Evolutionary conservation across 2,888 invertebrate species (phyloP), one percentile per base, ranked within the genome.

Genomic region (Melinaea menophilus): DNA sequence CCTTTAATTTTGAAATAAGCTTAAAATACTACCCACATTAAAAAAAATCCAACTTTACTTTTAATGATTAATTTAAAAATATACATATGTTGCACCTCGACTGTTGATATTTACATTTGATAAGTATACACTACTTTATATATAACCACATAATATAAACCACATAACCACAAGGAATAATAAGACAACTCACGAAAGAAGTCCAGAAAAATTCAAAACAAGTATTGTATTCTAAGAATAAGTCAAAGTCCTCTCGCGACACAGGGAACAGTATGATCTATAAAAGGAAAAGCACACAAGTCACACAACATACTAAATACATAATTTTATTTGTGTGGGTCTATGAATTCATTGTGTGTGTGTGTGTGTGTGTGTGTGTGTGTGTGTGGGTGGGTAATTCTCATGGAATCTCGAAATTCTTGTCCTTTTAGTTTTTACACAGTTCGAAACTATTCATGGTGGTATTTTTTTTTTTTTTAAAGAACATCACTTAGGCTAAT

Each of bases 221-320:
- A 54, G 55, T 34, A 60, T 55, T 55, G 66, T 68, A 68, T 70
- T 70, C 67, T 48, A 69, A 68, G 70, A 71, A 66, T 69, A 69
- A 69, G 35, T 48, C 60, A 63, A 48, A 61, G 48, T 63, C 62
- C 59, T 61, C 41, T 63, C 62, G 61, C 57, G 63, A 69, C 64
- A 68, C 63, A 61, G 66, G 65, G 60, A 59, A 61, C 68, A 65
- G 57, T 65, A 56, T 67, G 61, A 76, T 78, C 73, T 74, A 62
- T 56, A 67, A 22, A 22, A 22, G 22, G 22, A 22, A 22, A 64
- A 37, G 37, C 4, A 37, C 37, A 37, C 4, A 37, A 7, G 37
- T 5, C 5, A 5, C 4, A 37, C 37, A 3, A 41, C 9, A 9
- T 9, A 41, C 9, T 46, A 46, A n/a, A 46, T 46, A 46, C 46